Evolutionary conservation across 64 coral and sea anemone species (phyloP), one percentile per base, ranked within the genome.

Genomic region (Montipora efflorescens): DNA sequence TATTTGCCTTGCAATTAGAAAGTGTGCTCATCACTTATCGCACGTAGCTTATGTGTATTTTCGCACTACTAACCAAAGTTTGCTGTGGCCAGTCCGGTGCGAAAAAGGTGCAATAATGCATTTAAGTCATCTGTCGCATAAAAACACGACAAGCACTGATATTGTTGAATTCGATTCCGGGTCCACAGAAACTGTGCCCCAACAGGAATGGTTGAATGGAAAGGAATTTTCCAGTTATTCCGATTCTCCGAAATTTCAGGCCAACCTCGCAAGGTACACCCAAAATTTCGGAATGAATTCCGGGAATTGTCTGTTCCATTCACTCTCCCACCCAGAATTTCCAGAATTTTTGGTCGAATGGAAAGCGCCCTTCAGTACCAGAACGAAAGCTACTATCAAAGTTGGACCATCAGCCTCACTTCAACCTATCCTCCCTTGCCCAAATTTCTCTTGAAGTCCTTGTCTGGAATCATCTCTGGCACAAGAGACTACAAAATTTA

Each of bases 91-190:
- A 59, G 15, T 66, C 61, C 28, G 61, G 20, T 59, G 80, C 22
- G 47, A 83, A 46, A 43, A n/a, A 8, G 43, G 14, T 14, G 57
- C 57, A 64, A 57, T 57, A 57, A 57, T 57, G 59, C 18, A 12
- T 51, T 11, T 8, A 73, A 73, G 70, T 1, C 16, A 8, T 73
- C 20, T 3, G 70, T 22, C n/a, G 2, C 12, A 73, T 7, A 73
- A 1, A 73, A 22, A 73, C 70, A 73, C 2, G 19, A 7, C n/a
- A 10, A 23, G n/a, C 18, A 73, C 70, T 73, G 70, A 73, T 25
- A 73, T 22, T 73, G 70, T 73, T 73, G 19, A 73, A n/a, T 73
- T 73, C n/a, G 18, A 79, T 78, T 78, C 76, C 11, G 59, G 45
- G 76, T 46, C 6, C 9, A 46, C 13, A 51, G 46, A 78, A 78